Evolutionary conservation across 1,140 invertebrate genomes (phyloP), one percentile per base, ranked within the genome.

Genomic region (Papilio machaon): DNA sequence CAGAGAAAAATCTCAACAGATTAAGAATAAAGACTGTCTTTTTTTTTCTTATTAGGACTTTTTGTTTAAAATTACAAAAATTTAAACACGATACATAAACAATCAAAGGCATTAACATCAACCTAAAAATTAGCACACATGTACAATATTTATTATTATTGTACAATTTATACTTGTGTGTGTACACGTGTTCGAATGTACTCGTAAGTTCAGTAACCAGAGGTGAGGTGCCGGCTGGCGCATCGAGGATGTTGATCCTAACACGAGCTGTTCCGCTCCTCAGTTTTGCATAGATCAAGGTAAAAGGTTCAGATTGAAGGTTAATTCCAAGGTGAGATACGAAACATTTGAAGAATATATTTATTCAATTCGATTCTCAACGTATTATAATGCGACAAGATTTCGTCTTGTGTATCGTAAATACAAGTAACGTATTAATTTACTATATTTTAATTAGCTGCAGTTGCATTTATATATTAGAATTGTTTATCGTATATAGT

Each of bases 121-220:
- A 80, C 70, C 67, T 82, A 78, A 82, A 76, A 82, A 80, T 82
- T 47, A 78, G 77, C 81, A 73, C 70, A 73, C 38, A 73, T 38
- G 11, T 30, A 46, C 38, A 47, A 35, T 19, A 7, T 19, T n/a
- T 47, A 46, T 19, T 58, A 58, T n/a, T 6, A n/a, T 0, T 46
- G 17, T 47, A 46, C 0, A 5, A 73, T 5, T 35, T 46, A 0
- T 73, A 17, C 0, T 49, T 15, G 73, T 75, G 47, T 75, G 47
- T 52, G 47, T 15, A 52, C 67, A 82, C 81, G 81, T 82, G 81
- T 73, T 23, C 46, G 4, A 47, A 23, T 75, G 73, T 11, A 30
- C 47, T 3, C 38, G 38, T 38, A 38, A n/a, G 76, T 80, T 80
- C 81, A 82, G n/a, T 80, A 79, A 80, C 82, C 81, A 54, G 76